Percentiles rank a stretch among this genome's conserved stretches.
phyloP scores from a whole-genome alignment of 2,888 invertebrate species.

The Lasioglossum lativentre region DNA sequence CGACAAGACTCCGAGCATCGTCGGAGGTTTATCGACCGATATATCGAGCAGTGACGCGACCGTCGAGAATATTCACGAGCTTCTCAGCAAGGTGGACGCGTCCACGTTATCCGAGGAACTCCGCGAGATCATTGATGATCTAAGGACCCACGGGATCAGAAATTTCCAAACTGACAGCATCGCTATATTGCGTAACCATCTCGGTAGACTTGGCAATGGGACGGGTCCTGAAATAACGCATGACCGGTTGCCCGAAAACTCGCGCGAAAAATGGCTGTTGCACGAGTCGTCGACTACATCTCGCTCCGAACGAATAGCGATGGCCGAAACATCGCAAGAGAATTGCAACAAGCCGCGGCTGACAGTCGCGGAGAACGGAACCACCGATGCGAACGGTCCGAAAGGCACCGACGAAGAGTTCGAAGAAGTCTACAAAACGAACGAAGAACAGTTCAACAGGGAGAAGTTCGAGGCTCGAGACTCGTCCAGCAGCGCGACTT shows the following conservation, averaged over 20 bases:
- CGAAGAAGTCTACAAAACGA: conserved; percentile 38
- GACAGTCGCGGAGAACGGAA: not conserved
- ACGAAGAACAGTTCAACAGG: not conserved
- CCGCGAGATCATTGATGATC: conserved; percentile 42
- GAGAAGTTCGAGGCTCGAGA: conserved; percentile 74
- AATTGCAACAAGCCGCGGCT: not conserved
- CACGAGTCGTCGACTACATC: conserved; percentile 15
- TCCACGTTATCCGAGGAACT: not conserved
- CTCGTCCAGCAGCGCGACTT: conserved; percentile 87
- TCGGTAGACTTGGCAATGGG: conserved; percentile 58
- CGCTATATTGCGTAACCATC: conserved; percentile 52
- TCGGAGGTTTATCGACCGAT: not conserved
- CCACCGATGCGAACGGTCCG: not conserved
- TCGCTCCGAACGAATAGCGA: not conserved
- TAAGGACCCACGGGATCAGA: conserved; percentile 9
- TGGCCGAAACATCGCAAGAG: not conserved
- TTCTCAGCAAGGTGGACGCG: not conserved
- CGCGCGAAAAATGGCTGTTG: conserved; percentile 39
- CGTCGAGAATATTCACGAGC: conserved; percentile 26
- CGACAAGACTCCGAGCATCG: not conserved
- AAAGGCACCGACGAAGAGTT: conserved; percentile 44
- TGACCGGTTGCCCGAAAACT: conserved; percentile 30
- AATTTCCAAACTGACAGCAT: conserved; percentile 48
- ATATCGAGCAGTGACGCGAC: conserved; percentile 20
- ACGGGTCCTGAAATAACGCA: conserved; percentile 65